A percentile compares a stretch with the other conserved stretches of the same genome.
These are phyloP conservation scores for Trichogramma dendrolimi DNA, from an alignment of 2,888 invertebrate genomes.

Conservation along the genomic window DNA sequence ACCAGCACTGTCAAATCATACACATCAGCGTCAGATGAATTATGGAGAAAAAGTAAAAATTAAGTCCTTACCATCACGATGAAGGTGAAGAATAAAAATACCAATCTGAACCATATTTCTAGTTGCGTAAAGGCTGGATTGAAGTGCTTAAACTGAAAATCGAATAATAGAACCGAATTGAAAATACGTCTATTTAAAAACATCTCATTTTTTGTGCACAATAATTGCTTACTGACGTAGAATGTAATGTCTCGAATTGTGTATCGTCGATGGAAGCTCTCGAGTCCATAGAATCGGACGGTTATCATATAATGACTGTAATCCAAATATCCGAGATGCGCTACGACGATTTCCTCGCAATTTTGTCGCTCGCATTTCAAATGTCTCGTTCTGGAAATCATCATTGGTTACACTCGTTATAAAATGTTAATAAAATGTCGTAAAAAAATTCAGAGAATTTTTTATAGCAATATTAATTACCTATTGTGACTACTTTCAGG, in stretches of 20 bases:
- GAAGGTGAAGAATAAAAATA: slow-evolving; percentile 85
- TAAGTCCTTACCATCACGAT: slow-evolving; percentile 70
- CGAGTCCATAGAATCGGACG: slow-evolving; percentile 78
- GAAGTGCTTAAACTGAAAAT: slow-evolving; percentile 88
- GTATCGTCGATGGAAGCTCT: slow-evolving; percentile 79
- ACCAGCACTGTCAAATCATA: slow-evolving; percentile 76
- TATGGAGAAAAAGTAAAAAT: slow-evolving; percentile 10
- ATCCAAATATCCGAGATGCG: slow-evolving; percentile 86
- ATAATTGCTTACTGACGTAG: slow-evolving; percentile 65
- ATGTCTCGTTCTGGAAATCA: slow-evolving; percentile 66
- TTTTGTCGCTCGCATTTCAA: slow-evolving; percentile 74
- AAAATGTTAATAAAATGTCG: not conserved
- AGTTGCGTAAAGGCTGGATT: slow-evolving; percentile 94
- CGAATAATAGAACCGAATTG: slow-evolving; percentile 18
- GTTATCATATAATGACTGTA: slow-evolving; percentile 84
- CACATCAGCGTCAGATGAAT: slow-evolving; percentile 12
- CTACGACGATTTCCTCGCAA: slow-evolving; percentile 82
- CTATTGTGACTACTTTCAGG: slow-evolving; percentile 69
- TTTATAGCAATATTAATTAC: slow-evolving; percentile 49
- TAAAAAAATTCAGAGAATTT: not conserved
- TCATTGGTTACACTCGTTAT: not conserved
- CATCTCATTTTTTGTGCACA: not conserved
- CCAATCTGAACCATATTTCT: slow-evolving; percentile 95
- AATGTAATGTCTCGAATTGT: slow-evolving; percentile 78
- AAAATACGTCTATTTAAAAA: slow-evolving; percentile 8